Base-by-base conservation (phyloP, 2,113 vertebrate genomes). In the Odontesthes bonariensis region DNA sequence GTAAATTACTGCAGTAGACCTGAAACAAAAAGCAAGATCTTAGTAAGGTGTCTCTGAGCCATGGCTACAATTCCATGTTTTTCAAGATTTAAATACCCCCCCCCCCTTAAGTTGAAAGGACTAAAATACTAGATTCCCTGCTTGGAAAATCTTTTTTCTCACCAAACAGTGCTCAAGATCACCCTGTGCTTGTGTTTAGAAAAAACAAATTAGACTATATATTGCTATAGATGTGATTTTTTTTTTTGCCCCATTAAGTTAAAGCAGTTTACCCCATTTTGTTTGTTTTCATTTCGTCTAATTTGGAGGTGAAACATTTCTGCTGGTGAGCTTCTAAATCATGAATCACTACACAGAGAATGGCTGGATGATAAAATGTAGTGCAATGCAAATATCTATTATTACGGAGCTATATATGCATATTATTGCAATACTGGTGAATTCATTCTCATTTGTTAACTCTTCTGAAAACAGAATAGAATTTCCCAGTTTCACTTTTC, bases 401-500 rank as follows among this genome's bases (percentile, higher is more conserved):
- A 11, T 70, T 61, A 57, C 64, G 10, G 19, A 38, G 31, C 60
- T 44, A 23, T 47, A 67, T 77, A 46, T 69, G 77, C 7, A 66
- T 69, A 56, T 82, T 6, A 17, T 20, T 47, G 27, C 33, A 55
- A 22, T 27, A 27, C 44, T 33, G 51, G 19, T 38, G 66, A 60
- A 80, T 8, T 1, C 57, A 66, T 57, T 35, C 57, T 42, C 53
- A 22, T 64, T 79, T 56, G 59, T 58, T 35, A 71, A 7, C 58
- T 79, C 47, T 55, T 23, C 81, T 83, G 46, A 65, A 75, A 86
- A 77, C 65, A 40, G 27, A 79, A 79, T 27, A 44, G 11, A 67
- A 57, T 80, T 61, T 75, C 46, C 46, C 23, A 42, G 42, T 56
- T 60, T 75, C 59, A 17, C 54, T n/a, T 35, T 40, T 32, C 7